Evolutionary conservation across 2,888 invertebrate genomes (phyloP).

Genomic region (Brachycybe producta): DNA sequence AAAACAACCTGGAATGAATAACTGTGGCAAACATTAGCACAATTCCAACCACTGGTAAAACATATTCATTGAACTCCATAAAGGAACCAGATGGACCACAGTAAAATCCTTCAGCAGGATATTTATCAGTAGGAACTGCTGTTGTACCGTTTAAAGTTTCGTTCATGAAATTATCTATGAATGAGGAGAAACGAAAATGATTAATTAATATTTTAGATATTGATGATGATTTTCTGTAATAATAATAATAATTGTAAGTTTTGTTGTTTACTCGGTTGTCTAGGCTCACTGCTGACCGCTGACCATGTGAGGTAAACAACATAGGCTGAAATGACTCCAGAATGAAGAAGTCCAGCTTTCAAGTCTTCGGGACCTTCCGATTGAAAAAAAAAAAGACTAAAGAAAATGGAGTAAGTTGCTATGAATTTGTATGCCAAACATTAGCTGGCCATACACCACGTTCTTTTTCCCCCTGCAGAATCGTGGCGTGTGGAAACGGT

Average conservation of each 20-base stretch:
- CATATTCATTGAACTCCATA: conserved; percentile 27
- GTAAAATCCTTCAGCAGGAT: conserved; percentile 20
- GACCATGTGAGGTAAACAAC: conserved; percentile 39
- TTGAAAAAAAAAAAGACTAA: too few relatives aligned
- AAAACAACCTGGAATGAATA: conserved; percentile 28
- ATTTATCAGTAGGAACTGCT: too few relatives aligned
- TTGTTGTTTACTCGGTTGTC: conserved; percentile 20
- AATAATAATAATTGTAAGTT: too few relatives aligned
- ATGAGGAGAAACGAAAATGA: neutral
- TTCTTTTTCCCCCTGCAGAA: too few relatives aligned
- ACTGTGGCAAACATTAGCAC: conserved; percentile 35
- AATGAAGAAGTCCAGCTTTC: conserved; percentile 35
- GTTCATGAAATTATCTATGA: neutral
- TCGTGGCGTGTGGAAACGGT: too few relatives aligned
- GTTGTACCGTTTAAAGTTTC: too few relatives aligned
- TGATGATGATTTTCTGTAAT: neutral
- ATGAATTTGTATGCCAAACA: too few relatives aligned
- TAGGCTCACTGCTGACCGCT: conserved; percentile 37
- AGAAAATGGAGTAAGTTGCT: too few relatives aligned
- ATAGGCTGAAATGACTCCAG: conserved; percentile 36
- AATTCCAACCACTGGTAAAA: conserved; percentile 35
- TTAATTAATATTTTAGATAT: neutral
- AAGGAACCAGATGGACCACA: conserved; percentile 25
- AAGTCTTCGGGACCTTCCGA: conserved; percentile 25
- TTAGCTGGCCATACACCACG: too few relatives aligned